Conservation (phyloP, 2,888 invertebrate species). For the Eledona agricola region DNA sequence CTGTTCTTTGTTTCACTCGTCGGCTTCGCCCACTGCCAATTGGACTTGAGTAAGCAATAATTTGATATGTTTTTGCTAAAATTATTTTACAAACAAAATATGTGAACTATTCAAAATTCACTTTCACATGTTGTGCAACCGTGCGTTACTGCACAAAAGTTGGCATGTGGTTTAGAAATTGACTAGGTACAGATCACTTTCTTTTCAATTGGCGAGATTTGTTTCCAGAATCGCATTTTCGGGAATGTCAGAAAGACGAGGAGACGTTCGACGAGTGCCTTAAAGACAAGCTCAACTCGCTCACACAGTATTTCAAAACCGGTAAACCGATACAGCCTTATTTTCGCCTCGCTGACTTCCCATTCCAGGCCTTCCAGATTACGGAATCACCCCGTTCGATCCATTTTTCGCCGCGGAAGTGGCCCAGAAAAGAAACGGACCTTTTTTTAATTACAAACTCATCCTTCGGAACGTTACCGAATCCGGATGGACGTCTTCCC, state of each 20-base stretch:
- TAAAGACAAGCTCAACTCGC: slow-evolving; percentile 74
- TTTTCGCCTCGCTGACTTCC: not conserved
- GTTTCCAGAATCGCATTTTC: slow-evolving; percentile 60
- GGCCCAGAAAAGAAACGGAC: slow-evolving; percentile 69
- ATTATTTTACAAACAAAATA: not conserved
- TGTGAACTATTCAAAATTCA: not conserved
- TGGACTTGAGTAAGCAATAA: slow-evolving; percentile 44
- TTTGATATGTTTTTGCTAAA: not conserved
- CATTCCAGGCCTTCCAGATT: slow-evolving; percentile 73
- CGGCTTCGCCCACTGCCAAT: slow-evolving; percentile 38
- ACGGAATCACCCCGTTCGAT: slow-evolving; percentile 79
- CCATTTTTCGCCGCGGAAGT: slow-evolving; percentile 78
- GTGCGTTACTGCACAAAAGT: slow-evolving; percentile 3
- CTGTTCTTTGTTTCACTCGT: slow-evolving; percentile 13
- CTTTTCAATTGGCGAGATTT: too few relatives aligned
- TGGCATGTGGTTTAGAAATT: slow-evolving; percentile 14
- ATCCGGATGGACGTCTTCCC: slow-evolving; percentile 78
- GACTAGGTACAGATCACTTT: slow-evolving; percentile 6
- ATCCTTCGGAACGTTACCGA: slow-evolving; percentile 78
- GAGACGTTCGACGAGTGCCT: slow-evolving; percentile 77
- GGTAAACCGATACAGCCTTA: slow-evolving; percentile 61
- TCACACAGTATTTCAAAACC: slow-evolving; percentile 75
- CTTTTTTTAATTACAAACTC: slow-evolving; percentile 74
- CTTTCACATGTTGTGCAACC: slow-evolving; percentile 29
- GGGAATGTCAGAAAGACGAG: slow-evolving; percentile 70